A percentile compares a stretch with the other conserved stretches of the same genome.
These are phyloP conservation scores for Peromyscus eremicus DNA, from an alignment of 2,797 vertebrate genomes.

Conservation along the genomic window DNA sequence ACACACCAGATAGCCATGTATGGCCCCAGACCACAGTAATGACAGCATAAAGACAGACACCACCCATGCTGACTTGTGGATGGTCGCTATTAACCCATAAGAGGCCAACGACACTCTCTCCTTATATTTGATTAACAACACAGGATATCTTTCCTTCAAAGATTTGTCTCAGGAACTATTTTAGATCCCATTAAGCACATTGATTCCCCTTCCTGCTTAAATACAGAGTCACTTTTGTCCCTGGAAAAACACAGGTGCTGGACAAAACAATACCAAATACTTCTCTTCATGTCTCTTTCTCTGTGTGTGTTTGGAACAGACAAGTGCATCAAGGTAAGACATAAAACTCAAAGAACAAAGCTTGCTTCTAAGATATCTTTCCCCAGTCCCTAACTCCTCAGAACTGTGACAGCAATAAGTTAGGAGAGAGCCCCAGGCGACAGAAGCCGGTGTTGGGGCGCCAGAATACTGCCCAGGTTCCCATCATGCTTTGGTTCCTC, in stretches of 20 bases:
- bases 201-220: background rate
- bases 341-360: background rate
- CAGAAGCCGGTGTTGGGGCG: background rate
- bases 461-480: background rate
- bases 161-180: conserved; percentile 19
- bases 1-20: background rate
- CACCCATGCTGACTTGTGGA: background rate
- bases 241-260: background rate
- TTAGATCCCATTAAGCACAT: conserved; percentile 18
- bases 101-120: background rate
- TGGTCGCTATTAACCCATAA: background rate
- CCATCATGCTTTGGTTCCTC: background rate
- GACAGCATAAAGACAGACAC: background rate
- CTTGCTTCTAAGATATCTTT: background rate
- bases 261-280: background rate
- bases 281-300: background rate
- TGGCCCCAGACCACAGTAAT: background rate
- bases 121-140: background rate
- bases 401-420: background rate
- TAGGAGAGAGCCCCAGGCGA: background rate
- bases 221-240: background rate
- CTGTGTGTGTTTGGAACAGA: background rate
- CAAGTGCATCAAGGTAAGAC: background rate
- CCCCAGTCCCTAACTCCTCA: background rate
- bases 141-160: background rate